phyloP scores from a whole-genome alignment of 2,888 invertebrate species.

The Megamerina dolium region DNA sequence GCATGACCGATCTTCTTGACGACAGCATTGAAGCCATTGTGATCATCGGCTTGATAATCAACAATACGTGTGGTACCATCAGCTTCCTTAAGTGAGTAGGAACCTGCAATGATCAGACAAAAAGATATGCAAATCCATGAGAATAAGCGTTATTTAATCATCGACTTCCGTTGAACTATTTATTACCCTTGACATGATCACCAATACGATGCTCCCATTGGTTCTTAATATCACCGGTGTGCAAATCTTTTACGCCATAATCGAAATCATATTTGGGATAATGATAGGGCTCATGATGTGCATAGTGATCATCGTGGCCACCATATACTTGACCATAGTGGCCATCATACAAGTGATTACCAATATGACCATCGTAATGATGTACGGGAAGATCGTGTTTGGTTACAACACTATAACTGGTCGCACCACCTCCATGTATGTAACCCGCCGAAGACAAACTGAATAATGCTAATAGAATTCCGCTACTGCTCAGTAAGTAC shows the following conservation, averaged over 20 bases:
- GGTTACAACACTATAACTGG: slow-evolving; percentile 3
- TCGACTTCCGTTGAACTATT: no score
- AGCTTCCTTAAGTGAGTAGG: slow-evolving; percentile 51
- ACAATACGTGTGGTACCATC: slow-evolving; percentile 53
- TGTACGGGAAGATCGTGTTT: slow-evolving; percentile 3
- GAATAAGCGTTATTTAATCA: no score
- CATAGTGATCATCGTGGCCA: slow-evolving; percentile 23
- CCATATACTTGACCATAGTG: slow-evolving; percentile 25
- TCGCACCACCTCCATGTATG: slow-evolving; percentile 1
- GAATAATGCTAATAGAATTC: not conserved
- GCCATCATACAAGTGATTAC: slow-evolving; percentile 16
- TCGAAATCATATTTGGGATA: slow-evolving; percentile 51
- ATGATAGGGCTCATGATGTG: slow-evolving; percentile 48
- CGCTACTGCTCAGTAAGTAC: not conserved
- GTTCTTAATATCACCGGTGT: slow-evolving; percentile 51
- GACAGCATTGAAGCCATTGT: slow-evolving; percentile 51
- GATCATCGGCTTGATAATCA: slow-evolving; percentile 50
- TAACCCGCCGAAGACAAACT: slow-evolving; percentile 2
- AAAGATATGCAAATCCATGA: no score
- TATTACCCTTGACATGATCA: slow-evolving; percentile 51
- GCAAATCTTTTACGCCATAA: slow-evolving; percentile 51
- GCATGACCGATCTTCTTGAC: slow-evolving; percentile 49
- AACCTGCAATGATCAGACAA: no score
- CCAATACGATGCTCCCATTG: slow-evolving; percentile 53
- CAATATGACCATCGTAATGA: slow-evolving; percentile 6